Evolutionary conservation across 2,797 vertebrate species (phyloP).

Genomic region (Aulostomus chinensis): DNA sequence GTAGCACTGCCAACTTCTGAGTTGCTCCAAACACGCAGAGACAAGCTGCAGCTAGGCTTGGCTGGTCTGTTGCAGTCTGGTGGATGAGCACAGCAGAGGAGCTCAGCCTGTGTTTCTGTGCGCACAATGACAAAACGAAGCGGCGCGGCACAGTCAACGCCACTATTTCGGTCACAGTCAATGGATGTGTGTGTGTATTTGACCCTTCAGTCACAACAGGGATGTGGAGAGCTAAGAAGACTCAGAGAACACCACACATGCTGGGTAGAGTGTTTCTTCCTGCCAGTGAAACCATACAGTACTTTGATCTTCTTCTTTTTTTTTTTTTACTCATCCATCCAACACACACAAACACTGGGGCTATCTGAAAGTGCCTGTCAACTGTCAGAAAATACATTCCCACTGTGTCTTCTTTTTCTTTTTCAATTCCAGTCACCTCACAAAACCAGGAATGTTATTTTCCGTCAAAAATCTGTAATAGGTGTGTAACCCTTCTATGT

Average conservation of each 20-base stretch:
- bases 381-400: conserved; percentile 45
- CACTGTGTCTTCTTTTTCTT: conserved; percentile 35
- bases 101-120: conserved; percentile 49
- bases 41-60: conserved; percentile 43
- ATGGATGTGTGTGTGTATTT: conserved; percentile 45
- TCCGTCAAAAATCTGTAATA: too few relatives aligned
- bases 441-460: too few relatives aligned
- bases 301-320: conserved; percentile 58
- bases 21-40: conserved; percentile 47
- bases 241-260: conserved; percentile 44
- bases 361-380: conserved; percentile 69
- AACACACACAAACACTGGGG: conserved; percentile 55
- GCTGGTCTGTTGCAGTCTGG: conserved; percentile 45
- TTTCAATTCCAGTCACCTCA: conserved; percentile 40
- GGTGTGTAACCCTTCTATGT: too few relatives aligned
- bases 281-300: conserved; percentile 59
- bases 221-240: conserved; percentile 39
- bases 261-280: conserved; percentile 55
- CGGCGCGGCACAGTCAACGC: conserved; percentile 22
- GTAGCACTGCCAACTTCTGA: conserved; percentile 44
- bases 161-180: conserved; percentile 46
- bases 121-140: conserved; percentile 51
- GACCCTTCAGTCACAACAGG: conserved; percentile 50
- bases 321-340: conserved; percentile 46
- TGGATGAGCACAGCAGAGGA: conserved; percentile 47